phyloP scores from a whole-genome alignment of 2,797 vertebrate genomes.

The Sphenodon punctatus region DNA sequence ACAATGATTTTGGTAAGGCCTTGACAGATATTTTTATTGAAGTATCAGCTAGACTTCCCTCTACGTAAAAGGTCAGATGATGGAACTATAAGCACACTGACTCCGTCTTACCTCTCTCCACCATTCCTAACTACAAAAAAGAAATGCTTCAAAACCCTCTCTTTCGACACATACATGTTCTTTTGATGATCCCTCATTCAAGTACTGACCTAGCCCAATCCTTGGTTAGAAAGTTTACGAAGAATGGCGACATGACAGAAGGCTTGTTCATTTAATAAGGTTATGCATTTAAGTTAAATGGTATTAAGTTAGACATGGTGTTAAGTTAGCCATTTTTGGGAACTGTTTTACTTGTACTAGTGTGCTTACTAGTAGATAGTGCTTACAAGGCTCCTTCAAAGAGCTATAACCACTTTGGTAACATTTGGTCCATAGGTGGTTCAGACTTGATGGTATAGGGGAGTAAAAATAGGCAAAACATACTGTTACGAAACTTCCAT shows the following conservation, averaged over 20 bases:
- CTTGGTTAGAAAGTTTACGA: no score
- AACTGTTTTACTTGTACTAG: constrained; percentile 42
- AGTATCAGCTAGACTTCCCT: not conserved
- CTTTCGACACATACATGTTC: no score
- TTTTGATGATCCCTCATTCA: no score
- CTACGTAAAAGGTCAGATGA: not conserved
- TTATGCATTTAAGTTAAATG: constrained; percentile 33
- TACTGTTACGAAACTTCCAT: not conserved
- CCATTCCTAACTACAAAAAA: not conserved
- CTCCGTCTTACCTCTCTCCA: not conserved
- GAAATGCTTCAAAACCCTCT: not conserved
- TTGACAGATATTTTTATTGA: not conserved
- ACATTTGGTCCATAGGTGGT: no score
- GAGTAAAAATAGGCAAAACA: not conserved
- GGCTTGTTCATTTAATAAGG: constrained; percentile 58
- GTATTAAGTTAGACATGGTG: no score
- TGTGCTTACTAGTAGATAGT: constrained; percentile 9
- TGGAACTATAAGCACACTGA: not conserved
- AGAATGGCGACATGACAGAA: no score
- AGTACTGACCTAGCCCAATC: no score
- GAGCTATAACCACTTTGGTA: not conserved
- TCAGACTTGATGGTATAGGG: not conserved
- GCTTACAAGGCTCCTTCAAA: constrained; percentile 22
- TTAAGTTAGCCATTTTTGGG: constrained; percentile 56
- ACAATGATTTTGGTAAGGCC: no score